phyloP scores from a whole-genome alignment of 2,888 invertebrate species.

The Chrysolina haemoptera region DNA sequence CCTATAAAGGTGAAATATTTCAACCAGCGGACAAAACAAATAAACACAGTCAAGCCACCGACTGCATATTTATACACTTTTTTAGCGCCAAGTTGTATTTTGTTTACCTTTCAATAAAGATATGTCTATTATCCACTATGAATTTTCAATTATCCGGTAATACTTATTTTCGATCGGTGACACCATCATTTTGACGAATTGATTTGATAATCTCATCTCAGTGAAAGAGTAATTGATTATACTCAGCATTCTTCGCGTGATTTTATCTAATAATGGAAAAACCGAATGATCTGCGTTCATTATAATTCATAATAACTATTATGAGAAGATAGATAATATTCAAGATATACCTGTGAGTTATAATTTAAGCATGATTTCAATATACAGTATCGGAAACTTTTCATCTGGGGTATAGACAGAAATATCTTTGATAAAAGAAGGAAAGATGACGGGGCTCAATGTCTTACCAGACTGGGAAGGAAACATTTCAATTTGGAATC shows the following conservation, averaged over 20 bases:
- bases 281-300: not conserved
- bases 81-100: not conserved
- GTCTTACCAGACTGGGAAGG: no score
- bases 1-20: not conserved
- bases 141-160: conserved; percentile 9
- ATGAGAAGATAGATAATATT: no score
- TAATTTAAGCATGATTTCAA: no score
- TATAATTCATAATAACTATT: not conserved
- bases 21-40: not conserved
- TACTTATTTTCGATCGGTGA: conserved; percentile 26
- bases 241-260: not conserved
- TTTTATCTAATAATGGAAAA: not conserved
- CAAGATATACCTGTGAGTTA: no score
- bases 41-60: not conserved
- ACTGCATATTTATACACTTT: not conserved
- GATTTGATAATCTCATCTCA: not conserved
- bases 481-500: no score
- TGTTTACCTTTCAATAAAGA: not conserved
- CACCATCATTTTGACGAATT: conserved; percentile 13
- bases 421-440: no score
- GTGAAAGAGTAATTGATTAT: not conserved
- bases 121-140: not conserved
- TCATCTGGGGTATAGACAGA: no score
- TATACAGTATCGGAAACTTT: no score
- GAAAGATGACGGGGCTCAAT: no score